These are phyloP conservation scores for Drosophila gunungcola DNA, from an alignment of 1,140 invertebrate genomes.

Conservation along the genomic window DNA sequence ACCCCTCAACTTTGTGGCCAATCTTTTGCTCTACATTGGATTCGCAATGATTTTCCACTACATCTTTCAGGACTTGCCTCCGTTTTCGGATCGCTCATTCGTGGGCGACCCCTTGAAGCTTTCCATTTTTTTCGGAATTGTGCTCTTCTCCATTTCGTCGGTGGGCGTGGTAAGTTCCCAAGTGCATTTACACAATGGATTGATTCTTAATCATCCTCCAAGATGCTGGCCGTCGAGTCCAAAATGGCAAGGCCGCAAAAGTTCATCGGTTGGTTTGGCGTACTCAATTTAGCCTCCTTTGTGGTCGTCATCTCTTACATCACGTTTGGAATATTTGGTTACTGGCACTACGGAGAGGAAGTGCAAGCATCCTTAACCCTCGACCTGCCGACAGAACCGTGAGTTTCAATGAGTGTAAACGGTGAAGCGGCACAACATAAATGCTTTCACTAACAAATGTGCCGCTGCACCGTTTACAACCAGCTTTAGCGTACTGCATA, in stretches of 20 bases:
- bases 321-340: slow-evolving; percentile 47
- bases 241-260: slow-evolving; percentile 39
- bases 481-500: too few relatives aligned
- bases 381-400: slow-evolving; percentile 48
- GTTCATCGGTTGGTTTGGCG: slow-evolving; percentile 34
- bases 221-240: slow-evolving; percentile 52
- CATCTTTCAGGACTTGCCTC: slow-evolving; percentile 22
- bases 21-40: slow-evolving; percentile 10
- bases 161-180: slow-evolving; percentile 48
- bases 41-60: slow-evolving; percentile 40
- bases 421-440: too few relatives aligned
- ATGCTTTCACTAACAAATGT: too few relatives aligned
- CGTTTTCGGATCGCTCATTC: slow-evolving; percentile 1
- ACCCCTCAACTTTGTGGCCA: slow-evolving; percentile 26
- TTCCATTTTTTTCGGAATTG: slow-evolving; percentile 30
- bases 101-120: not conserved
- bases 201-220: not conserved
- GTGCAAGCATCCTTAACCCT: slow-evolving; percentile 17
- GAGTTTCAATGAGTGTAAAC: slow-evolving; percentile 1
- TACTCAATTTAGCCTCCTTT: slow-evolving; percentile 8
- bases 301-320: slow-evolving; percentile 15
- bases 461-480: too few relatives aligned
- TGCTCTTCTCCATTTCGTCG: slow-evolving; percentile 39
- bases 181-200: too few relatives aligned
- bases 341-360: slow-evolving; percentile 40